These are phyloP conservation scores for Diphyllodes magnificus DNA, from an alignment of 2,113 vertebrate species.

Conservation along the genomic window DNA sequence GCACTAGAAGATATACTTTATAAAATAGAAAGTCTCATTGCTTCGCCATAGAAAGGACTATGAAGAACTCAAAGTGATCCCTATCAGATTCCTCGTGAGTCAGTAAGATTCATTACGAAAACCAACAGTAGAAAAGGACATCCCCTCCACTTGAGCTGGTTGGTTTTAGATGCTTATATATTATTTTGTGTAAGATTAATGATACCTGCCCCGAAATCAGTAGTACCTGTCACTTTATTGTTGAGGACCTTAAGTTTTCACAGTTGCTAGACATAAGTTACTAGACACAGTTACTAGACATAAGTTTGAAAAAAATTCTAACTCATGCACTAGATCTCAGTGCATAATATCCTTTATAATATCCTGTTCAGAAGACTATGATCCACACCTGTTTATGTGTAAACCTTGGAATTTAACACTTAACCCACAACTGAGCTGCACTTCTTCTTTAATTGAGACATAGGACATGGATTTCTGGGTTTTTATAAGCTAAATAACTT, in stretches of 20 bases:
- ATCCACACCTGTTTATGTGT: not conserved
- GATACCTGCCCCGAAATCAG: not conserved
- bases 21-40: not conserved
- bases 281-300: not conserved
- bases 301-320: not conserved
- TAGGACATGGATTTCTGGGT: not conserved
- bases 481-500: not conserved
- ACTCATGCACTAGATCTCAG: accelerated
- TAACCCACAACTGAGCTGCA: not conserved
- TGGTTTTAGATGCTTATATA: not conserved
- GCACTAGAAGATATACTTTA: not conserved
- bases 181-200: not conserved
- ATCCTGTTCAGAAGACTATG: not conserved
- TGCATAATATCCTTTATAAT: not conserved
- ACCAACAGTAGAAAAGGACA: not conserved
- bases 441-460: not conserved
- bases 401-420: not conserved
- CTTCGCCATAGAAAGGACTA: not conserved
- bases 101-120: not conserved
- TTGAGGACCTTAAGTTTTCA: not conserved
- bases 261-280: not conserved
- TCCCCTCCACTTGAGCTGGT: accelerated
- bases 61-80: not conserved
- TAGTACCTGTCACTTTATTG: not conserved
- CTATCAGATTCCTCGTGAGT: not conserved